A percentile compares a stretch with the other conserved stretches of the same genome.
phyloP scores from a whole-genome alignment of 2,888 invertebrate species.

The Nomada ruficornis region DNA sequence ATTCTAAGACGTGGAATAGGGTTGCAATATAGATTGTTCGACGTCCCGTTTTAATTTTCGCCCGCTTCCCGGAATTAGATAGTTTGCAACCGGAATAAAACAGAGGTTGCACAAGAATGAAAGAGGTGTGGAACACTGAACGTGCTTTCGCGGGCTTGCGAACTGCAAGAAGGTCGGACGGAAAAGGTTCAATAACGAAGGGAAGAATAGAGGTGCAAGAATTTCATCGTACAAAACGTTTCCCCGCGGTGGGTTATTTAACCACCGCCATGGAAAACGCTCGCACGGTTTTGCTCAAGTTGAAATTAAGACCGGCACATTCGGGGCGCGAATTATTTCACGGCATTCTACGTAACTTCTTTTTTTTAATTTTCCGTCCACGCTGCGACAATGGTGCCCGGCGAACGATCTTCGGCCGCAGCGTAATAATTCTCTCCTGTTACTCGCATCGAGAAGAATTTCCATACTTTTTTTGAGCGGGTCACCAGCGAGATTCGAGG shows the following conservation, averaged over 20 bases:
- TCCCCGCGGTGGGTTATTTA: conserved; percentile 17
- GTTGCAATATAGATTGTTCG: neutral
- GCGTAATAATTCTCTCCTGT: too few relatives aligned
- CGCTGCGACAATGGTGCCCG: too few relatives aligned
- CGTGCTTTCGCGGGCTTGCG: neutral
- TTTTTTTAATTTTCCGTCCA: neutral
- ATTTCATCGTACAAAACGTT: conserved; percentile 37
- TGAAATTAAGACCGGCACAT: conserved; percentile 18
- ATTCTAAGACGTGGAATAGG: too few relatives aligned
- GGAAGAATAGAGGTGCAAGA: conserved; percentile 18
- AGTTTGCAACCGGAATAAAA: neutral
- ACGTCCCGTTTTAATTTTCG: neutral
- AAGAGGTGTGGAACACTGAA: neutral
- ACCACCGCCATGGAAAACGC: conserved; percentile 24
- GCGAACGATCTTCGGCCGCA: neutral
- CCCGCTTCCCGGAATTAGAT: neutral
- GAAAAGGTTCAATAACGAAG: neutral
- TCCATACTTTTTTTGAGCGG: too few relatives aligned
- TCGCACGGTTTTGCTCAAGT: conserved; percentile 21
- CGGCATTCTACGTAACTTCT: neutral
- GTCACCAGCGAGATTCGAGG: too few relatives aligned
- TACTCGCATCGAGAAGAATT: too few relatives aligned
- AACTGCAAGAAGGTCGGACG: neutral
- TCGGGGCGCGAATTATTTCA: conserved; percentile 24
- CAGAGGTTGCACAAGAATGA: neutral